phyloP scores from a whole-genome alignment of 2,888 invertebrate genomes.

The Lingula anatina region DNA sequence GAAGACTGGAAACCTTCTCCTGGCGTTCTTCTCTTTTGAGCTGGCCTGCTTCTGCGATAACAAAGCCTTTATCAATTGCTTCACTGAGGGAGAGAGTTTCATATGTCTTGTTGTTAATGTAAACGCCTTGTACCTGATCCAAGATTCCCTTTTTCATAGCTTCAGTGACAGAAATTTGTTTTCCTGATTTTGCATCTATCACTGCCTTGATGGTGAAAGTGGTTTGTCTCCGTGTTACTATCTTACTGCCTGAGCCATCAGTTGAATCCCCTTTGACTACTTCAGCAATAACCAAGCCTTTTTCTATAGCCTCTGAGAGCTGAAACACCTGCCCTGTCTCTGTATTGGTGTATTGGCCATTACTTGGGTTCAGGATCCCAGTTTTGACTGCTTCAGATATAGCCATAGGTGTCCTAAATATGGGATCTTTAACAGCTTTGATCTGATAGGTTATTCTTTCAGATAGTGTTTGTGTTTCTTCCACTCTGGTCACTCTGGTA shows the following conservation, averaged over 20 bases:
- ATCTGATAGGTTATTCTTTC: constrained; percentile 14
- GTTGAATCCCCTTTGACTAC: background rate
- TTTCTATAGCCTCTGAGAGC: constrained; percentile 66
- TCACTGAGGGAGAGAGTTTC: constrained; percentile 74
- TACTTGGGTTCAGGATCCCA: constrained; percentile 78
- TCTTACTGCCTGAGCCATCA: background rate
- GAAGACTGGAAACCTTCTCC: background rate
- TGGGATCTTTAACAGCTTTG: constrained; percentile 48
- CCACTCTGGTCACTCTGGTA: too few species aligned
- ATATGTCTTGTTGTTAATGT: constrained; percentile 69
- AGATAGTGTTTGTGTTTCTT: too few species aligned
- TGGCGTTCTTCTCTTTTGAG: background rate
- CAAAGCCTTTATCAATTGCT: constrained; percentile 73
- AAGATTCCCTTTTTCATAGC: constrained; percentile 79
- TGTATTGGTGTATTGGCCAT: constrained; percentile 12
- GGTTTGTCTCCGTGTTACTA: background rate
- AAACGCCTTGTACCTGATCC: constrained; percentile 63
- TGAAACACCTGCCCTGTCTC: background rate
- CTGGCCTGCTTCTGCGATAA: constrained; percentile 49
- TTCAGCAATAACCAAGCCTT: constrained; percentile 71
- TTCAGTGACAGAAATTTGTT: constrained; percentile 57
- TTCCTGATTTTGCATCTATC: constrained; percentile 51
- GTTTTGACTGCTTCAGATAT: constrained; percentile 70
- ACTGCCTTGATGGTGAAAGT: constrained; percentile 29
- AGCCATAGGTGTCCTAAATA: constrained; percentile 48